phyloP scores from a whole-genome alignment of 2,797 vertebrate genomes.

The Cyprinella venusta region DNA sequence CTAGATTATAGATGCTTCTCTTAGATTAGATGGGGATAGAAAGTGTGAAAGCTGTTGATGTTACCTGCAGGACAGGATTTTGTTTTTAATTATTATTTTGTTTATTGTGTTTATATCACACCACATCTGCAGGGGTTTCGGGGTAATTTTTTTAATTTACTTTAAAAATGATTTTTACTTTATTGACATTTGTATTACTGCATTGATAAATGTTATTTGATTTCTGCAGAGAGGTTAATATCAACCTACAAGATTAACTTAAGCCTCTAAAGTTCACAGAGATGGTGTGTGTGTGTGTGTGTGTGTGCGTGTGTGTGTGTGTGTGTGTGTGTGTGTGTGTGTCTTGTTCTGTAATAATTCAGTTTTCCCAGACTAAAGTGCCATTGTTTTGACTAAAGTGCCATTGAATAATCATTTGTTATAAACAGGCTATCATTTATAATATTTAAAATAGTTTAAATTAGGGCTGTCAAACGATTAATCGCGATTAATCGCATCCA shows the following conservation, averaged over 20 bases:
- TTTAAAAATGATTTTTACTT: background rate
- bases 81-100: background rate
- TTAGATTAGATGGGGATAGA: background rate
- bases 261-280: conserved; percentile 44
- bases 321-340: conserved; percentile 14
- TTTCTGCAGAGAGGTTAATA: conserved; percentile 44
- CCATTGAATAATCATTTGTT: background rate
- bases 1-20: conserved; percentile 17
- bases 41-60: background rate
- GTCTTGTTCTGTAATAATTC: background rate
- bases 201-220: conserved; percentile 24
- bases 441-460: background rate
- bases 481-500: too few relatives aligned
- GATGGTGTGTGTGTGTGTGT: conserved; percentile 18
- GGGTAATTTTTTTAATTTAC: background rate
- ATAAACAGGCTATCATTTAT: background rate
- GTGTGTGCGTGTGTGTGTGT: conserved; percentile 1
- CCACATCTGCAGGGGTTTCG: background rate
- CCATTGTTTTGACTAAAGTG: background rate
- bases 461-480: too few relatives aligned
- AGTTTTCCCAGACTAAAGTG: background rate
- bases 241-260: conserved; percentile 49
- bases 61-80: background rate
- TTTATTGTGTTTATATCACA: background rate
- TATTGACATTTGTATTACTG: background rate